A percentile compares a stretch with the other conserved stretches of the same genome.
Conservation (phyloP, 2,797 vertebrate genomes). For the Antennarius maculatus region DNA sequence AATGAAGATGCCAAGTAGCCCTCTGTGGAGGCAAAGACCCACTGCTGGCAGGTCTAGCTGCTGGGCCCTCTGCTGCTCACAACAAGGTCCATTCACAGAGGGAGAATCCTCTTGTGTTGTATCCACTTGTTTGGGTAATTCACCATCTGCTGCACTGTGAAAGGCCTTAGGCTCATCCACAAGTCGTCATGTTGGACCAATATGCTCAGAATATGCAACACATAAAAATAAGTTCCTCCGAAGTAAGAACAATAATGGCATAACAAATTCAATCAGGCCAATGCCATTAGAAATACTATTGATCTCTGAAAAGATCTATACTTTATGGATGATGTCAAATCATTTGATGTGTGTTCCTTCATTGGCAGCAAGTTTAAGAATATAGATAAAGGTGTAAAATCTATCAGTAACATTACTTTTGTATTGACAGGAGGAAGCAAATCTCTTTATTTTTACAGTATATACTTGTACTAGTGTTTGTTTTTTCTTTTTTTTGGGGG, state of each 20-base stretch:
- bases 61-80: slow-evolving; percentile 59
- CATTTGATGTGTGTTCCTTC: background rate
- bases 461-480: too few relatives aligned
- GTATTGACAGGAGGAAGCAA: background rate
- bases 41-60: slow-evolving; percentile 61
- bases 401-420: background rate
- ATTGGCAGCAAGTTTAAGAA: background rate
- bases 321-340: background rate
- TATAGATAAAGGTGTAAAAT: background rate
- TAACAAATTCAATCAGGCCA: slow-evolving; percentile 28
- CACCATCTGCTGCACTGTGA: slow-evolving; percentile 77
- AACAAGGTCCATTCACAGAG: slow-evolving; percentile 64
- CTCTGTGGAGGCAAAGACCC: slow-evolving; percentile 67
- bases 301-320: background rate
- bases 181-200: slow-evolving; percentile 52
- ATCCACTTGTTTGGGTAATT: slow-evolving; percentile 81
- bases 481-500: too few relatives aligned
- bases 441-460: too few relatives aligned
- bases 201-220: slow-evolving; percentile 64
- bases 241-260: slow-evolving; percentile 29
- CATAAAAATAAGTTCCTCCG: slow-evolving; percentile 38
- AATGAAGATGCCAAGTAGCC: slow-evolving; percentile 44
- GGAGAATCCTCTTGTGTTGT: slow-evolving; percentile 78
- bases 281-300: slow-evolving; percentile 4
- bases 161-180: slow-evolving; percentile 53